Evolutionary conservation across 2,888 invertebrate species (phyloP), one percentile per base, ranked within the genome.

Genomic region (Eilema caniola): DNA sequence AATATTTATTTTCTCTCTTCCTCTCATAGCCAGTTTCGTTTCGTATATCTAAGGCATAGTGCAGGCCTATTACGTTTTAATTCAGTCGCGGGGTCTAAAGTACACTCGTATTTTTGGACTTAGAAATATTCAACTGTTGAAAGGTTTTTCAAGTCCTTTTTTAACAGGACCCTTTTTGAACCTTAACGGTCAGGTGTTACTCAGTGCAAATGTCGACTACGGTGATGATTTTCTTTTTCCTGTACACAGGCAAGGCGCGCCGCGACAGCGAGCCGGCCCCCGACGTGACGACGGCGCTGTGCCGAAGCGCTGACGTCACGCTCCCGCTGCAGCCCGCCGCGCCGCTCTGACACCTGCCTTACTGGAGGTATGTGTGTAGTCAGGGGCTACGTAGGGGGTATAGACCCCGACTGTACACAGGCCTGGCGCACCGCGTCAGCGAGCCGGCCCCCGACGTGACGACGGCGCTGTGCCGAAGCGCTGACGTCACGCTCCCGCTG

Each of bases 311-410:
- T 25, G 65, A 65, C 28, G 62, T 92, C 74, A 85, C 83, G 31
- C 86, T 82, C 87, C 93, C 86, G 88, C 95, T 86, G 60, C 89
- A 80, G 70, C 86, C 92, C 82, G 72, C 85, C 74, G 95, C 95
- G 86, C 96, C 96, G 79, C 96, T 96, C 93, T 96, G 96, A 96
- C 96, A 96, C 90, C 93, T 95, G 91, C 96, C 96, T 81, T 95
- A 93, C 84, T 96, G 96, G 95, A 96, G 96, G 69, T 69, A 62
- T 3, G 41, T 41, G 2, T 1, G 16, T 41, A 16, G 41, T 1
- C 41, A 16, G 41, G 2, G 16, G 16, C 12, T 37, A 16, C 16
- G 41, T 47, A 47, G 20, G 12, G 11, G 11, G 8, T 33, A 33
- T 33, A 8, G 33, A 33, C 33, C 33, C 33, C 33, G 33, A 4